These are phyloP conservation scores for Perizoma flavofasciatum DNA, from an alignment of 2,888 invertebrate species.

Conservation along the genomic window DNA sequence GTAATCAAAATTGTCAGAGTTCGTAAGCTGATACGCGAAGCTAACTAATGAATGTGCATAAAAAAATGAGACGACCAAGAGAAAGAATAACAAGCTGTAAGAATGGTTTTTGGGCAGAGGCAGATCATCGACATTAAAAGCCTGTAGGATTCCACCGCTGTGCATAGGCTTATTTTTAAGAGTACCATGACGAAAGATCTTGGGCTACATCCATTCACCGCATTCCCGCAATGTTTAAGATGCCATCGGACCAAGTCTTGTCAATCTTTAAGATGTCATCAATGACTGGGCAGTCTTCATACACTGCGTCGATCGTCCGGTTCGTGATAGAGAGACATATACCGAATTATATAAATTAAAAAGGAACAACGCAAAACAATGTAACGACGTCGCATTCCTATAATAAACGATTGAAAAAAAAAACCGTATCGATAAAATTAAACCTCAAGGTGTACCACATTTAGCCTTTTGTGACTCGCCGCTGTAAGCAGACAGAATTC, in stretches of 20 bases:
- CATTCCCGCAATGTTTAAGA: no score
- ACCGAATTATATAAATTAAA: no score
- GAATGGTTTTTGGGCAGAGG: neutral
- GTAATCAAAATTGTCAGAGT: conserved; percentile 40
- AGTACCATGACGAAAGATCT: no score
- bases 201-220: no score
- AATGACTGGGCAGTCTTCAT: no score
- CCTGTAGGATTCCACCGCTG: no score
- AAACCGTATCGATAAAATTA: conserved; percentile 17
- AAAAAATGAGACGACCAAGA: conserved; percentile 1
- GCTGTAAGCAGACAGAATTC: conserved; percentile 13
- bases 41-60: conserved; percentile 43
- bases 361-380: neutral
- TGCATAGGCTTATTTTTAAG: no score
- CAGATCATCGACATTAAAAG: neutral
- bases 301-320: no score
- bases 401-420: conserved; percentile 7
- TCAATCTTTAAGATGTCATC: no score
- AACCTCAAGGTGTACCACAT: conserved; percentile 26
- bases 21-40: conserved; percentile 29
- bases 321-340: no score
- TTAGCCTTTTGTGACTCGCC: conserved; percentile 12
- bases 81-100: neutral
- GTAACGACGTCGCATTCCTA: conserved; percentile 7
- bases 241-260: no score